A percentile compares a stretch with the other conserved stretches of the same genome.
These are phyloP conservation scores for Siniperca knerii DNA, from an alignment of 2,113 vertebrate genomes.

Conservation along the genomic window DNA sequence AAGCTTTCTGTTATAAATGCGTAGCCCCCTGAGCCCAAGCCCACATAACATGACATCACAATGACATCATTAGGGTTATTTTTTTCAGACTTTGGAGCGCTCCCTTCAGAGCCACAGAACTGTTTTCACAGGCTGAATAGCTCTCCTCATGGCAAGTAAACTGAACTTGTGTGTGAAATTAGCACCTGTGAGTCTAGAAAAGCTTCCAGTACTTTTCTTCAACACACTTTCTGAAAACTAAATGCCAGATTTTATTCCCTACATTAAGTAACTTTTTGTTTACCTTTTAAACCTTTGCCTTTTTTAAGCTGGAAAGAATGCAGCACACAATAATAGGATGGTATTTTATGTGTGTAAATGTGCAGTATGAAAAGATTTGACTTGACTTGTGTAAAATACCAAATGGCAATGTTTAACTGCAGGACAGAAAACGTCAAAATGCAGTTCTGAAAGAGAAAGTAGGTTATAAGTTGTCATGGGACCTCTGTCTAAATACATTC, in stretches of 20 bases:
- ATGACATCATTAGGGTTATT: background rate
- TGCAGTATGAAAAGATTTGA: conserved; percentile 46
- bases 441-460: conserved; percentile 35
- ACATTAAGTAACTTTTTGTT: background rate
- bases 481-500: conserved; percentile 38
- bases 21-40: background rate
- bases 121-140: background rate
- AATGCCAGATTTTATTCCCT: background rate
- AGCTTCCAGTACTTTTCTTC: background rate
- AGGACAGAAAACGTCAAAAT: conserved; percentile 68
- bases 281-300: background rate
- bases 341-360: conserved; percentile 10
- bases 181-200: background rate
- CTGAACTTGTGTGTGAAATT: background rate
- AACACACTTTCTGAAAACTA: background rate
- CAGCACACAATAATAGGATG: background rate
- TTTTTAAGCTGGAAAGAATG: background rate
- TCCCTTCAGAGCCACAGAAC: background rate
- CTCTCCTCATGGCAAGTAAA: background rate
- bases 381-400: conserved; percentile 51
- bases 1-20: background rate
- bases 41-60: background rate
- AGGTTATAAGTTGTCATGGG: conserved; percentile 43
- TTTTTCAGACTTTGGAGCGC: background rate
- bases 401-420: conserved; percentile 49